Evolutionary conservation across 2,888 invertebrate genomes (phyloP).

Genomic region (Tryphoninae sp.): DNA sequence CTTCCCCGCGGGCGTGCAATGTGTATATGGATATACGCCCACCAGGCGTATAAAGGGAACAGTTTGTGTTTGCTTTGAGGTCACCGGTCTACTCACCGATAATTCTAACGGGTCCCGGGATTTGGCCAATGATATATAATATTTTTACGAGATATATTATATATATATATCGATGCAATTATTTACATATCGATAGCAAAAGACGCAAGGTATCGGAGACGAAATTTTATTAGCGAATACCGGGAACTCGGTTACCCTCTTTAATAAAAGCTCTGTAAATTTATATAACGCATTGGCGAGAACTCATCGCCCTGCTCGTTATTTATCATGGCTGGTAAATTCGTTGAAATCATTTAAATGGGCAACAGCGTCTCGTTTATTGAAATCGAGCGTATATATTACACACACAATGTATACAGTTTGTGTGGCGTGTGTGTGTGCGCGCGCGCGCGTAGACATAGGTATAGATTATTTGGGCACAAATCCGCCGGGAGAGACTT

Average conservation of each 20-base stretch:
- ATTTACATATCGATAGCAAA: conserved; percentile 29
- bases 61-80: conserved; percentile 21
- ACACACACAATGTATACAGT: neutral
- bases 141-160: neutral
- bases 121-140: conserved; percentile 14
- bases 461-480: conserved; percentile 3
- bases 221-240: conserved; percentile 5
- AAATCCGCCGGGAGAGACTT: conserved; percentile 20
- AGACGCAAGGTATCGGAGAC: conserved; percentile 12
- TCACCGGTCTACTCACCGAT: conserved; percentile 3
- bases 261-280: conserved; percentile 37
- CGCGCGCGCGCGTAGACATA: neutral
- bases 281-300: conserved; percentile 1
- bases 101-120: conserved; percentile 33
- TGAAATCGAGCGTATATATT: conserved; percentile 54
- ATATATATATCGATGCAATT: conserved; percentile 16
- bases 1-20: conserved; percentile 6
- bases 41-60: conserved; percentile 1
- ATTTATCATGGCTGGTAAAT: conserved; percentile 33
- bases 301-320: conserved; percentile 12
- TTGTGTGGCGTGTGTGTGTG: no score
- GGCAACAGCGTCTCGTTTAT: conserved; percentile 54
- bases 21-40: neutral
- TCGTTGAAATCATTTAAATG: conserved; percentile 58
- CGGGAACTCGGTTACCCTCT: neutral